Evolutionary conservation across 1,140 invertebrate species (phyloP).

Genomic region (Bombus huntii): DNA sequence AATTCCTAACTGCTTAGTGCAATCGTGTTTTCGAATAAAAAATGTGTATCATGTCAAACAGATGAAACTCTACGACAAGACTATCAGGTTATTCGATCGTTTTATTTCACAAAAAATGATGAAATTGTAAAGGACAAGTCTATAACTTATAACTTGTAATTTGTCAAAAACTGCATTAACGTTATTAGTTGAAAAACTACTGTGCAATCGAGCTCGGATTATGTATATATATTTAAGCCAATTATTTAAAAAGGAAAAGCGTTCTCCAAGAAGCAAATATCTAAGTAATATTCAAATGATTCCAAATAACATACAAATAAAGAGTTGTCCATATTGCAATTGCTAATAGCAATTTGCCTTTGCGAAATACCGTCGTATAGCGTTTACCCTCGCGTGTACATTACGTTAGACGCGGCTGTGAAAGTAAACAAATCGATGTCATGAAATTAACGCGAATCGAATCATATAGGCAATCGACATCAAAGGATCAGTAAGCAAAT

Average conservation of each 20-base stretch:
- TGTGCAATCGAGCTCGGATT: no score
- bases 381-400: background rate
- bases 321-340: no score
- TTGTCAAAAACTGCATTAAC: background rate
- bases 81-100: no score
- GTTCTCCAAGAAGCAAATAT: background rate
- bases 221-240: no score
- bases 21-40: no score
- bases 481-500: constrained; percentile 8
- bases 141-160: no score
- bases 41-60: no score
- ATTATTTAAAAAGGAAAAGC: background rate
- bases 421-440: background rate
- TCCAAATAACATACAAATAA: background rate
- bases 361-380: background rate
- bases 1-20: background rate
- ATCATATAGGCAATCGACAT: background rate
- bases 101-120: no score
- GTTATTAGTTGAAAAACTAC: no score
- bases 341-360: background rate
- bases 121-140: no score
- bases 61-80: no score
- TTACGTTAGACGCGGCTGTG: background rate
- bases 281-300: background rate
- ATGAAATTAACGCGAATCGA: constrained; percentile 2